A percentile compares a stretch with the other conserved stretches of the same genome.
Evolutionary conservation across 37 sponge, comb jelly and placozoan species (phyloP).

Genomic region (Chondrilla cf. caribensis): DNA sequence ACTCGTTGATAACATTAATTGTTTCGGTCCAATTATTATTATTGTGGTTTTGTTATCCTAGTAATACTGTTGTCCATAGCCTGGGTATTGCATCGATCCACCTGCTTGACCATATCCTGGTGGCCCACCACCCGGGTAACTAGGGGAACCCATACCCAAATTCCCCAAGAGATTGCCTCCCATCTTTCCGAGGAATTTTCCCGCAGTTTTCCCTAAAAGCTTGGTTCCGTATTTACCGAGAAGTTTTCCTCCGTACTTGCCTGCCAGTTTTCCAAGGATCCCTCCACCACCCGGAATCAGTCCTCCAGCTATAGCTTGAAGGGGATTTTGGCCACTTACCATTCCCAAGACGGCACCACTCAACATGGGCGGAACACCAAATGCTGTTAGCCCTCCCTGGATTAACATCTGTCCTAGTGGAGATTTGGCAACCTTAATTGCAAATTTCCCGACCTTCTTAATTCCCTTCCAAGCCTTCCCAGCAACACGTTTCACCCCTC

Average conservation of each 20-base stretch:
- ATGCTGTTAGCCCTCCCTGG: background rate
- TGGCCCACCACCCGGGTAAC: no score
- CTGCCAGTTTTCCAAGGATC: background rate
- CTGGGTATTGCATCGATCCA: no score
- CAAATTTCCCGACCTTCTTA: slow-evolving; percentile 12
- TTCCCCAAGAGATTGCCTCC: no score
- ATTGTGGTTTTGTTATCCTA: no score
- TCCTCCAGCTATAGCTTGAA: background rate
- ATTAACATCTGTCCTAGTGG: slow-evolving; percentile 18
- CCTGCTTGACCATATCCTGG: no score
- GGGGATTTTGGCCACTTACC: slow-evolving; percentile 6
- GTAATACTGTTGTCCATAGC: no score
- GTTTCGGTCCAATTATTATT: no score
- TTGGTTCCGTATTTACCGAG: background rate
- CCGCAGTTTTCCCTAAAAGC: background rate
- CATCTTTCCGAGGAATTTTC: background rate
- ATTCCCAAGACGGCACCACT: background rate
- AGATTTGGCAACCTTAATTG: slow-evolving; percentile 7
- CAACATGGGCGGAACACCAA: slow-evolving; percentile 1
- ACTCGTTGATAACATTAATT: no score
- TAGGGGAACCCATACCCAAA: no score
- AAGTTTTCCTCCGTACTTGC: background rate
- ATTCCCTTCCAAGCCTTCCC: background rate
- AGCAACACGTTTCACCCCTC: background rate
- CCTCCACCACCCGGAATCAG: slow-evolving; percentile 9